Evolutionary conservation across 2,888 invertebrate genomes (phyloP).

Genomic region (Lysandra coridon): DNA sequence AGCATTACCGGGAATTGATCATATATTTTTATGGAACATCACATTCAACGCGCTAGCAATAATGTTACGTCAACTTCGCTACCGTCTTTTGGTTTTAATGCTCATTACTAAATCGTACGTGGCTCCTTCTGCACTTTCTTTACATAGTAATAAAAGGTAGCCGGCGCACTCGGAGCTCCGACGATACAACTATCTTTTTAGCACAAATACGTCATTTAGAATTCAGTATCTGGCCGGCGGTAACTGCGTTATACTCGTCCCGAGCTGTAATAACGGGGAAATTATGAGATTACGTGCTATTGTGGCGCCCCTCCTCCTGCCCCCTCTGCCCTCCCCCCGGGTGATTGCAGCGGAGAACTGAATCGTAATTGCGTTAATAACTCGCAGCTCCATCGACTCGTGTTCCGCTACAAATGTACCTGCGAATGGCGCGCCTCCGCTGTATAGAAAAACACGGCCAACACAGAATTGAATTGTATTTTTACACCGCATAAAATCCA

Average conservation of each 20-base stretch:
- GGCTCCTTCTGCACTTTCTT: background rate
- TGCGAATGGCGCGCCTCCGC: background rate
- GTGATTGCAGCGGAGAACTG: slow-evolving; percentile 12
- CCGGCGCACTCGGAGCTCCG: background rate
- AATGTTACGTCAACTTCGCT: background rate
- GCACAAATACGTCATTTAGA: background rate
- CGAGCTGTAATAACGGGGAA: slow-evolving; percentile 40
- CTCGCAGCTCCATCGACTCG: background rate
- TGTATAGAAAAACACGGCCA: background rate
- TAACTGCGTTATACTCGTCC: slow-evolving; percentile 26
- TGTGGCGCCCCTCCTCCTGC: slow-evolving; percentile 11
- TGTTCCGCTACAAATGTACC: background rate
- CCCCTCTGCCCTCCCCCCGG: background rate
- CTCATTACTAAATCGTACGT: background rate
- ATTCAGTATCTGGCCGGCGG: slow-evolving; percentile 8
- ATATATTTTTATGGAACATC: background rate
- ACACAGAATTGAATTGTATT: background rate
- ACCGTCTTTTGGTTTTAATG: background rate
- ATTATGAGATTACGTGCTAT: slow-evolving; percentile 47
- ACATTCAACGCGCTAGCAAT: background rate
- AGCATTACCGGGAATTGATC: background rate
- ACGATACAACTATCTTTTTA: slow-evolving; percentile 3
- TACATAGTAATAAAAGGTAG: background rate
- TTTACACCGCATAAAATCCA: background rate
- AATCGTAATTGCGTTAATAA: slow-evolving; percentile 22